A percentile compares a stretch with the other conserved stretches of the same genome.
phyloP scores from a whole-genome alignment of 92 coral and sea anemone genomes.

The Isaurus tuberculatus region DNA sequence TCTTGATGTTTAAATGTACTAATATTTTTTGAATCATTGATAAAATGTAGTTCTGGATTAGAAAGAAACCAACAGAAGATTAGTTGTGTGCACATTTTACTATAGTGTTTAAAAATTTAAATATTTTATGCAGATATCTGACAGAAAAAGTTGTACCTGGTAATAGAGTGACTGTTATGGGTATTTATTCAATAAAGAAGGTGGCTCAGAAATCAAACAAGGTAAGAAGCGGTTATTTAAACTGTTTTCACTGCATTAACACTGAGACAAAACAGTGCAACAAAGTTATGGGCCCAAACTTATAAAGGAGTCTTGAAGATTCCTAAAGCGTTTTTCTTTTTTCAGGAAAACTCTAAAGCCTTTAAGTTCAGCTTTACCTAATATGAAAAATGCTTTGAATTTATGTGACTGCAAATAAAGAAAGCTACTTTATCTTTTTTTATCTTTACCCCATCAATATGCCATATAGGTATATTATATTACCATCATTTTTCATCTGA shows the following conservation, averaged over 20 bases:
- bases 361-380: no score
- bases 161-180: constrained; percentile 95
- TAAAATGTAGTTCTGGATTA: background rate
- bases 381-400: no score
- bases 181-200: constrained; percentile 97
- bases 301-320: no score
- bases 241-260: background rate
- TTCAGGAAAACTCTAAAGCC: no score
- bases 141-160: constrained; percentile 99
- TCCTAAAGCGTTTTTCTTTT: no score
- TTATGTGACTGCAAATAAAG: no score
- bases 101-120: background rate
- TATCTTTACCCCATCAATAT: no score
- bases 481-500: background rate
- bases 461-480: background rate
- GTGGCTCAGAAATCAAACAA: constrained; percentile 85
- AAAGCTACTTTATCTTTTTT: no score
- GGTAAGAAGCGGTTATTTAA: constrained; percentile 43
- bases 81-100: background rate
- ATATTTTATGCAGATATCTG: constrained; percentile 68
- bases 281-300: no score
- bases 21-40: no score
- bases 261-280: no score
- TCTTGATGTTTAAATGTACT: no score
- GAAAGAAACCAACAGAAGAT: background rate